Base-by-base conservation (phyloP, 2,113 vertebrate species). In the Tragelaphus buxtoni region DNA sequence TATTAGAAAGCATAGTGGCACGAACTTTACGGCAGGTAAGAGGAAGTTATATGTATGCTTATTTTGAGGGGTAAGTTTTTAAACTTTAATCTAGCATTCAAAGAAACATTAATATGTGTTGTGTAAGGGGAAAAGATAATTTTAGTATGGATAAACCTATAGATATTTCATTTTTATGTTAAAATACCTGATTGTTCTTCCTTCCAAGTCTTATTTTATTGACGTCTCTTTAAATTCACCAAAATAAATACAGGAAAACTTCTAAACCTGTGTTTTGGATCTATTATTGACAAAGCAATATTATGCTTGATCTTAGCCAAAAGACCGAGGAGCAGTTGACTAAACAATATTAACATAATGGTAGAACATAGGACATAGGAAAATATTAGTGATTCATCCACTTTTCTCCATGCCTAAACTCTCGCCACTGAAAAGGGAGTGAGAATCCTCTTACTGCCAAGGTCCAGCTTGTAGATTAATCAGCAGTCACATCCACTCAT, bases 1-100 rank as follows among this genome's bases (percentile, higher is more conserved):
- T 99, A 0, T 98, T 99, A n/a, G 99, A 99, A 98, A 99, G 99
- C 96, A 99, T 99, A 97, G 99, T 99, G 95, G 99, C 99, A 88
- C 98, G 99, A 82, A 99, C 99, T 63, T 99, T 99, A 95, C 99
- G 99, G 82, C 99, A 99, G 99, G 99, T 99, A 91, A 98, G 98
- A 91, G 24, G 0, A 30, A 83, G 22, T 81, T 58, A 32, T 63
- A 51, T 61, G 35, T 55, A 76, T 89, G 7, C 47, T 88, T n/a
- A 26, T 94, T 86, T 88, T 96, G 30, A 45, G 13, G 10, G 12
- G 58, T 94, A 61, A 20, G 20, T 76, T 96, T 85, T 91, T 92
- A 94, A 95, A 53, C 3, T 80, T 80, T 72, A 82, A 82, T 89
- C 1, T 35, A 76, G 1, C 11, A 77, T 82, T 58, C 60, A 76